Evolutionary conservation across 2,797 vertebrate species (phyloP).

Genomic region (Gadopsis marmoratus): DNA sequence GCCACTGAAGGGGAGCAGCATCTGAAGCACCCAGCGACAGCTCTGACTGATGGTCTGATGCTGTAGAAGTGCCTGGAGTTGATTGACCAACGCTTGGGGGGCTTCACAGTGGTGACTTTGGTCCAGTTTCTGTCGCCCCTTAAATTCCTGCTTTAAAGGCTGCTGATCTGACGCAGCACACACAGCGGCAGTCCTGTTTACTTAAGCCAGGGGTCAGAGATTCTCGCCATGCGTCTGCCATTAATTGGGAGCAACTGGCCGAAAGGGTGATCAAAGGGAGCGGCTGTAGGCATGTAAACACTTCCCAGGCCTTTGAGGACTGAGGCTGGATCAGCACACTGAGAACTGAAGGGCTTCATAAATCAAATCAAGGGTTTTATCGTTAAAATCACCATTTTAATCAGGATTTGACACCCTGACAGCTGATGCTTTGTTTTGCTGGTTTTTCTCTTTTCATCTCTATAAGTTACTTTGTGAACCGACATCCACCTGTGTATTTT

Average conservation of each 20-base stretch:
- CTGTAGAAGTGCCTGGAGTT: conserved; percentile 46
- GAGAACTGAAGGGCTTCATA: background rate
- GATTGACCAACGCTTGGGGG: conserved; percentile 4
- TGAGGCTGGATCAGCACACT: background rate
- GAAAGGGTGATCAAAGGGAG: conserved; percentile 52
- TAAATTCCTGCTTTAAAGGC: conserved; percentile 61
- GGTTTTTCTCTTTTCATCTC: background rate
- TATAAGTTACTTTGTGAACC: background rate
- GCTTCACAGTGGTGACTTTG: conserved; percentile 29
- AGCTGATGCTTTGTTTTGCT: background rate
- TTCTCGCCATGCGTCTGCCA: conserved; percentile 49
- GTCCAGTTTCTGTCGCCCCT: conserved; percentile 52
- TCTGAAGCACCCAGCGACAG: conserved; percentile 14
- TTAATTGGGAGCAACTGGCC: conserved; percentile 66
- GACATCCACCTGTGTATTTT: background rate
- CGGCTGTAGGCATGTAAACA: conserved; percentile 30
- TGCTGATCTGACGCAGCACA: conserved; percentile 39
- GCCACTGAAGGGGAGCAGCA: background rate
- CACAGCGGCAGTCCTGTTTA: conserved; percentile 62
- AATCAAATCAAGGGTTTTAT: background rate
- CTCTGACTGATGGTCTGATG: conserved; percentile 20
- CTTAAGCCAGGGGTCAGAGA: conserved; percentile 61
- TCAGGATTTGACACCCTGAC: background rate
- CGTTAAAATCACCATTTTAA: background rate
- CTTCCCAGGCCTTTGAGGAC: conserved; percentile 13